Evolutionary conservation across 2,888 invertebrate genomes (phyloP).

Genomic region (Nomada flava): DNA sequence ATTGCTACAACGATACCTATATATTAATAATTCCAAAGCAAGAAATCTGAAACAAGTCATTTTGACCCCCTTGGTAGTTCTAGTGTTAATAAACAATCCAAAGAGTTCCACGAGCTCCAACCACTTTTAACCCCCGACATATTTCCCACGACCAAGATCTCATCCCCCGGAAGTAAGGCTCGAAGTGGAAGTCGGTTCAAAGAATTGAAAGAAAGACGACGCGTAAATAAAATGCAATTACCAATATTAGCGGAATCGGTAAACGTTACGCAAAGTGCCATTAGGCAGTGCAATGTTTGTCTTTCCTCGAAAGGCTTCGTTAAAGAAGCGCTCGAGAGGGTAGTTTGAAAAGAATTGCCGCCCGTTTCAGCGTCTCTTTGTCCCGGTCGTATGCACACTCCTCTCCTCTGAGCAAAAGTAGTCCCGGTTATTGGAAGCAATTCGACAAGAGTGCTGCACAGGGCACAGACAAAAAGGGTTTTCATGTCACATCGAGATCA

Average conservation of each 20-base stretch:
- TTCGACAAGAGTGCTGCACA: constrained; percentile 39
- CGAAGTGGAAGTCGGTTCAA: not conserved
- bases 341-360: constrained; percentile 34
- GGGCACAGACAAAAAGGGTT: constrained; percentile 52
- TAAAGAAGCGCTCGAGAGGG: constrained; percentile 33
- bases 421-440: constrained; percentile 38
- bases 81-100: too few relatives aligned
- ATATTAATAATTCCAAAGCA: too few relatives aligned
- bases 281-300: constrained; percentile 52
- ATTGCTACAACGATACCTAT: too few relatives aligned
- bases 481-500: constrained; percentile 41
- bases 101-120: too few relatives aligned
- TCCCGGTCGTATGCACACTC: not conserved
- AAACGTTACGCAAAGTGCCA: constrained; percentile 46
- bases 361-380: constrained; percentile 36
- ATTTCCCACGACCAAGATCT: not conserved
- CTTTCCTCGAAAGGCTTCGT: constrained; percentile 40
- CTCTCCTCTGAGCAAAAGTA: constrained; percentile 1
- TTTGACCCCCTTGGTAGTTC: too few relatives aligned
- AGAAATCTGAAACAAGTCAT: too few relatives aligned
- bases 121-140: not conserved
- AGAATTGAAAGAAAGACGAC: too few relatives aligned
- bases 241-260: constrained; percentile 23
- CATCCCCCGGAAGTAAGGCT: not conserved
- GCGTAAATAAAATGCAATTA: constrained; percentile 35